Percentiles rank a stretch among this genome's conserved stretches.
Conservation (phyloP, 2,888 invertebrate genomes). For the Gymnocheta viridis region DNA sequence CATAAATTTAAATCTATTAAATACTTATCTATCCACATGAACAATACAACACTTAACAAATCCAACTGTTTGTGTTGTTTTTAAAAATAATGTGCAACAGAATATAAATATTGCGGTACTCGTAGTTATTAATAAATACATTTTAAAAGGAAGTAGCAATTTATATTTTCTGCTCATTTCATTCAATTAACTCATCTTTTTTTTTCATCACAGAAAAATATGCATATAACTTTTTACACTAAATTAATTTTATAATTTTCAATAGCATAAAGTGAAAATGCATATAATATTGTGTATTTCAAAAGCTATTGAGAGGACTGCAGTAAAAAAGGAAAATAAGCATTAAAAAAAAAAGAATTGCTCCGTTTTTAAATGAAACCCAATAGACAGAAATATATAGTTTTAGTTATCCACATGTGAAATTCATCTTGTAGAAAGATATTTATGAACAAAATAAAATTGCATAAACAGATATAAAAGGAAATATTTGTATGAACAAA, state of each 20-base stretch:
- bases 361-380: not conserved
- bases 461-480: too few species aligned
- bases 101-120: not conserved
- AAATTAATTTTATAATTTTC: slow-evolving; percentile 27
- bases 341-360: too few species aligned
- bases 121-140: not conserved
- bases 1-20: not conserved
- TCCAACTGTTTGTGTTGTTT: not conserved
- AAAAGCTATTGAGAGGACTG: not conserved
- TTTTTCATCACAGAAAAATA: not conserved
- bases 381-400: not conserved
- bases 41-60: not conserved
- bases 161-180: slow-evolving; percentile 13
- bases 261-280: not conserved
- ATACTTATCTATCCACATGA: not conserved
- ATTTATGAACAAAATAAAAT: too few species aligned
- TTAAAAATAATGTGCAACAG: not conserved
- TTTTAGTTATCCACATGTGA: not conserved
- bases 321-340: not conserved
- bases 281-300: not conserved
- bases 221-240: slow-evolving; percentile 2
- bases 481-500: too few species aligned
- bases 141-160: slow-evolving; percentile 14
- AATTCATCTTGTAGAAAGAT: too few species aligned
- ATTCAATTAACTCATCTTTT: not conserved